Evolutionary conservation across 37 sponge, comb jelly and placozoan species (phyloP).

Genomic region (Halichondria panicea): DNA sequence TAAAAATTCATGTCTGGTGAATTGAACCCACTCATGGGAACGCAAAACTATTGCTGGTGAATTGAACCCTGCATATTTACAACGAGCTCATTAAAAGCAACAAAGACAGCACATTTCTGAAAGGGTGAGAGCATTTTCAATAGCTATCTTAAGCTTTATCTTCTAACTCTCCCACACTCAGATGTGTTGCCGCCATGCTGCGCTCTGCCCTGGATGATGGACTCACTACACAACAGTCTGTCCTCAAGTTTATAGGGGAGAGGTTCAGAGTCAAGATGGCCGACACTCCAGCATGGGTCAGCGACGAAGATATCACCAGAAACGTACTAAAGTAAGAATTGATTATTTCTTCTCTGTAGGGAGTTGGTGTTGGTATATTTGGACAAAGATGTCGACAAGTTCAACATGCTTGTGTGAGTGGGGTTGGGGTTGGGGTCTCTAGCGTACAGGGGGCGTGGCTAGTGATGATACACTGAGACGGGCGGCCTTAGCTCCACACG

Average conservation of each 20-base stretch:
- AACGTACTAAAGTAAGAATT: constrained; percentile 65
- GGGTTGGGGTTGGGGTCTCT: too few species aligned
- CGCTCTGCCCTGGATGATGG: constrained; percentile 45
- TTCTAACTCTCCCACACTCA: too few species aligned
- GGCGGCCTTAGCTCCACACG: too few species aligned
- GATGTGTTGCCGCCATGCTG: constrained; percentile 80
- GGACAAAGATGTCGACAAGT: constrained; percentile 82
- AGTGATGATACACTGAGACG: constrained; percentile 47
- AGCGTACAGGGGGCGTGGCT: constrained; percentile 1
- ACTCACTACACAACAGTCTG: constrained; percentile 37
- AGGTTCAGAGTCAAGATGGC: constrained; percentile 77
- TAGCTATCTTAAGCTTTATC: too few species aligned
- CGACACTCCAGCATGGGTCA: constrained; percentile 77
- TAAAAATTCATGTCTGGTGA: neutral
- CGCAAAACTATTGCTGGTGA: too few species aligned
- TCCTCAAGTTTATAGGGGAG: constrained; percentile 80
- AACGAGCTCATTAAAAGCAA: constrained; percentile 65
- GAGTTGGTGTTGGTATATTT: constrained; percentile 89
- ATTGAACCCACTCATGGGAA: too few species aligned
- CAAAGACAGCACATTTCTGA: constrained; percentile 65
- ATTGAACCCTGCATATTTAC: constrained; percentile 74
- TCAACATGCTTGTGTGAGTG: constrained; percentile 85
- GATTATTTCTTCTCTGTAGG: constrained; percentile 46
- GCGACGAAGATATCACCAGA: constrained; percentile 74
- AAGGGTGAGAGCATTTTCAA: constrained; percentile 56